Evolutionary conservation across 2,888 invertebrate genomes (phyloP), one percentile per base, ranked within the genome.

Genomic region (Gymnocheta viridis): DNA sequence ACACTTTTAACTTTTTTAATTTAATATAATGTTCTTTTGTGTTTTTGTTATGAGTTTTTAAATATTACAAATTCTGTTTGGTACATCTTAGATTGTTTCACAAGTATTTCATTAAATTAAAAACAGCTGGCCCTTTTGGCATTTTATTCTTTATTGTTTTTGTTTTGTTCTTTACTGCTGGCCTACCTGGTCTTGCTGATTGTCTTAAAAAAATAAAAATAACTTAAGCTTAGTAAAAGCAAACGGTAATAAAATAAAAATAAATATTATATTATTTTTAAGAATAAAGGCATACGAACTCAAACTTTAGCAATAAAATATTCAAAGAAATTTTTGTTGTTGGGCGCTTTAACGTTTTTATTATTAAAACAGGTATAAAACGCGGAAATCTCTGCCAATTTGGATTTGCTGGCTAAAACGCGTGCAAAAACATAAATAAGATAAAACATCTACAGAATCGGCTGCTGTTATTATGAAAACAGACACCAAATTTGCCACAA

Each of bases 41-140:
- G 44, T 44, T 1, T 1, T 2, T 10, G 17, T 44, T n/a, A 14
- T 2, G 14, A 14, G 14, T 14, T 44, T 44, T 44, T 44, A n/a
- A n/a, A 44, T 4, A 6, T 17, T 17, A n/a, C n/a, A 35, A 27
- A n/a, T 54, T 54, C 2, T 2, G 22, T 49, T 24, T 12, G 12
- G 12, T 22, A 49, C 22, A 49, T 3, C 5, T 49, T 12, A 49
- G 22, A 49, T 24, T 12, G 12, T 22, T 22, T 49, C 6, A 49
- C 22, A 49, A 24, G 9, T 12, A 49, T 12, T 49, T 49, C 49
- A 24, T 9, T 22, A 49, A 19, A 22, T 22, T 24, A 49, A 24
- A 49, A 6, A 49, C 49, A 49, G 49, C 22, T 49, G 49, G 22
- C 22, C 49, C 49, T 49, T 49, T 49, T 49, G 49, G 49, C 22